phyloP scores from a whole-genome alignment of 2,797 vertebrate species.

The Smutsia temminckii region DNA sequence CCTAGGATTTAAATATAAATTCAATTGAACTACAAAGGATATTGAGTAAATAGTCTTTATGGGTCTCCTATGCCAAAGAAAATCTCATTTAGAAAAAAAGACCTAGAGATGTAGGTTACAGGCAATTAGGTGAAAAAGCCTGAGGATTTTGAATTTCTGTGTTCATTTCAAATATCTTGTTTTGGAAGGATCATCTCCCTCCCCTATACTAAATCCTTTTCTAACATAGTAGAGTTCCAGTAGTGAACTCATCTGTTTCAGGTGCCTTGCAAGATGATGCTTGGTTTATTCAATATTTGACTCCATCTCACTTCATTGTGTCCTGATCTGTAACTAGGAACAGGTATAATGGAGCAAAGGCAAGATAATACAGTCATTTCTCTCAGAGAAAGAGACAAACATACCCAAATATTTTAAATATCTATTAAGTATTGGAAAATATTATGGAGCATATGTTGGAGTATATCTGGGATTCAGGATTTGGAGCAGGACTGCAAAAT shows the following conservation, averaged over 20 bases:
- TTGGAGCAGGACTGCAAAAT: no score
- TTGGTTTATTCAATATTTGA: not conserved
- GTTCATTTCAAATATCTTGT: not conserved
- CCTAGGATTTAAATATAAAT: not conserved
- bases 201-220: not conserved
- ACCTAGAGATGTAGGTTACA: not conserved
- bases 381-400: not conserved
- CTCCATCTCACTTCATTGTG: fast-evolving
- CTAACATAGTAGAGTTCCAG: not conserved
- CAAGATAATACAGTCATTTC: not conserved
- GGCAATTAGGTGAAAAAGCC: not conserved
- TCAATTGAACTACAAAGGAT: not conserved
- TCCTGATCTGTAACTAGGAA: not conserved
- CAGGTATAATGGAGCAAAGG: not conserved
- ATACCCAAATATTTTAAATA: not conserved
- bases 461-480: not conserved
- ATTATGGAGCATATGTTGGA: not conserved
- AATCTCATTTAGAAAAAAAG: not conserved
- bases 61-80: not conserved
- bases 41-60: not conserved
- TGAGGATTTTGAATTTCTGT: not conserved
- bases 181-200: not conserved
- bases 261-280: not conserved
- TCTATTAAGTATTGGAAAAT: not conserved
- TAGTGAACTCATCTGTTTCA: not conserved